Base-by-base conservation (phyloP, 1,140 invertebrate genomes). In the Adelges cooleyi region DNA sequence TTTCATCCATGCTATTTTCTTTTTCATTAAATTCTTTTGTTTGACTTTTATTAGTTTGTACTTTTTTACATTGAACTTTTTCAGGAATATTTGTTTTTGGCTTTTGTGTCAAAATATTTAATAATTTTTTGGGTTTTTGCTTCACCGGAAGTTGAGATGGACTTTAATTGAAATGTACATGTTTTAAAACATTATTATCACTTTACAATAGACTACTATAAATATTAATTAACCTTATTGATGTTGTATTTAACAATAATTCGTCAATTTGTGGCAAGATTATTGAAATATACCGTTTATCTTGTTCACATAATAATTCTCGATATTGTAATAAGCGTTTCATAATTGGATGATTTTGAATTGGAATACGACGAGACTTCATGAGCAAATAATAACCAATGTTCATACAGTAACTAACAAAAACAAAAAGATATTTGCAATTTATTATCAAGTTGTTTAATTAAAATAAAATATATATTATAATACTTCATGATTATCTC, bases 341-440 rank as follows among this genome's bases (percentile, higher is more conserved):
- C 18, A 91, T 83, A 29, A 95, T 83, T 29, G 92, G 92, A 80
- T 96, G 93, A 67, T 84, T 82, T 69, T 84, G 80, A 17, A 90
- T 77, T 54, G 80, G 77, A 36, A 80, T 74, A 68, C 81, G 82
- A 73, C 85, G 85, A 44, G 82, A 78, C 78, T 92, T 94, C 1
- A 95, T 70, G 68, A 90, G 77, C 66, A 95, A 73, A 75, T 93
- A 96, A 75, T 90, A 93, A 25, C 81, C 81, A 20, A 95, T 84
- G 74, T 95, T 94, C 18, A 82, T 83, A 69, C 84, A 88, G 72
- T 95, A 95, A 74, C 82, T 84, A 69, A 68, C 78, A 75, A 69
- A 62, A 67, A 68, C 65, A 69, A 70, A 69, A 66, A 52, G n/a
- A 22, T 38, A 38, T 13, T 38, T 38, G 27, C 40, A 42, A 42